Evolutionary conservation across 2,797 vertebrate genomes (phyloP), one percentile per base, ranked within the genome.

Genomic region (Chrosomus eos): DNA sequence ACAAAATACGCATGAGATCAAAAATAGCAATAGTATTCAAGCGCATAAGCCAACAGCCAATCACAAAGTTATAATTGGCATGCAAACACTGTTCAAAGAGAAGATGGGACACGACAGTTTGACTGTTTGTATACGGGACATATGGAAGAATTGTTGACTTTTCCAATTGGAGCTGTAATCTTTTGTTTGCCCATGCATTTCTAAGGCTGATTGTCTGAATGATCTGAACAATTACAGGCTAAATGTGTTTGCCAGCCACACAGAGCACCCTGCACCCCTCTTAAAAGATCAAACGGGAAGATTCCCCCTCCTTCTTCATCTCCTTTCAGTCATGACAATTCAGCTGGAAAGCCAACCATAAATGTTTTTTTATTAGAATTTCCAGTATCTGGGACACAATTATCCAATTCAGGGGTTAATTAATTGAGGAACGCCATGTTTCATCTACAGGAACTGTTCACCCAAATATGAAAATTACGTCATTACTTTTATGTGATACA

Each of bases 191-290:
- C 92, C 89, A 87, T 92, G 93, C 94, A 94, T 94, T 92, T 94
- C 92, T 91, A 93, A 93, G 91, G 94, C 92, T 92, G 92, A 95
- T 91, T 94, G 93, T 94, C 92, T 93, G 94, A 91, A 92, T 94
- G 93, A 95, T 94, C 93, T 91, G 90, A 94, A 95, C 93, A 93
- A 95, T 95, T 94, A 94, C 90, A 88, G 91, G 92, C 92, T 95
- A 95, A 95, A 95, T 94, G 93, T 94, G 94, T 95, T 95, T 95
- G 93, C 93, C 94, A 95, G 94, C 92, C 92, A 91, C 88, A 92
- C 90, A 89, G 89, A 91, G 88, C 45, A 78, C 88, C 87, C 88
- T 92, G 88, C 83, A 70, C 84, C 89, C 85, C 58, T 91, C 93
- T 93, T 92, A 94, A 94, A 93, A 95, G 94, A 96, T 96, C 94